Base-by-base conservation (phyloP, 2,797 vertebrate genomes). In the Acanthurus lineatus region DNA sequence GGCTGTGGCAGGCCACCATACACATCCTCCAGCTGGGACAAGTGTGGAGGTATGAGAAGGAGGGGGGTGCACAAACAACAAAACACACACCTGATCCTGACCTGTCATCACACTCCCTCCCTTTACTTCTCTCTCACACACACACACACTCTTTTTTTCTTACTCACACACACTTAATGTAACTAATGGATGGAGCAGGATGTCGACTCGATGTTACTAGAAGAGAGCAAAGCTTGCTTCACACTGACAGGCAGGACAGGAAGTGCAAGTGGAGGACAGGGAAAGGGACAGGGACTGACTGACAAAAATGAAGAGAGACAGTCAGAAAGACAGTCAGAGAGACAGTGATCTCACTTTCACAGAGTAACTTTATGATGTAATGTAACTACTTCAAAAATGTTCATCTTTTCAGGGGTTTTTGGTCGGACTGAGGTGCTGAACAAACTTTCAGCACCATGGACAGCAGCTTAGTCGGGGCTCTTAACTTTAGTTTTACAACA, bases 21-120 rank as follows among this genome's bases (percentile, higher is more conserved):
- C 98, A 99, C 95, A 95, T 99, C 91, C 96, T 99, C 91, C 98
- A 99, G 96, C 96, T 98, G 96, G 98, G 98, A 81, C 98, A 98
- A 95, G 98, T 99, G 91, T 98, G 98, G 97, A 98, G 98, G 98
- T 99, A 97, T 93, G 96, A 20, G 9, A 72, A 17, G 5, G 58
- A n/a, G n/a, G 77, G n/a, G 11, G 56, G 47, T 32, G 4, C 15
- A 56, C 65, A 65, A 35, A 76, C 68, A 66, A 52, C 16, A 64
- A 70, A 64, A 70, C 54, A 76, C 68, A 68, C 76, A 76, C 59
- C 63, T 73, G 61, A 59, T 45, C 69, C 67, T 22, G 3, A 60
- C 51, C 40, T 59, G 20, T 42, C 42, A 40, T 5, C 20, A 32
- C 17, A n/a, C 60, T 60, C 16, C 9, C 45, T 49, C 59, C 19